phyloP scores from a whole-genome alignment of 2,888 invertebrate species.

The Cerastoderma edule region DNA sequence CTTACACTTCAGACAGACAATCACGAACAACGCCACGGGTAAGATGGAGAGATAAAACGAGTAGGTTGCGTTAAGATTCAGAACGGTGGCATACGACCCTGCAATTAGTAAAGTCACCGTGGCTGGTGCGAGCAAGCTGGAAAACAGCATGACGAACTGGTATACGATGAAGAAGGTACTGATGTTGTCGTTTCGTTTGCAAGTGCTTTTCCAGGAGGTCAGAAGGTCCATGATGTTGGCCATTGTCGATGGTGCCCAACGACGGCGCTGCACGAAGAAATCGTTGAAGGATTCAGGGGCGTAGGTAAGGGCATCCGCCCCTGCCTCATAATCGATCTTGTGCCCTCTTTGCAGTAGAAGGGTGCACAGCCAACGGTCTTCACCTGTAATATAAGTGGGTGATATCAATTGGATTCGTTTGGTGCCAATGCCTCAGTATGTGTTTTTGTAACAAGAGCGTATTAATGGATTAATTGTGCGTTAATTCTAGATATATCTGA shows the following conservation, averaged over 20 bases:
- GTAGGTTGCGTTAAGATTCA: conserved; percentile 97
- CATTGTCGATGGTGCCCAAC: conserved; percentile 81
- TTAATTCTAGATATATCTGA: not conserved
- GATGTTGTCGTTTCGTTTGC: conserved; percentile 76
- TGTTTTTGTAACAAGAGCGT: not conserved
- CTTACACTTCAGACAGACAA: conserved; percentile 96
- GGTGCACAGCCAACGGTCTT: conserved; percentile 81
- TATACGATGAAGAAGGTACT: conserved; percentile 73
- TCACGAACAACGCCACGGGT: conserved; percentile 95
- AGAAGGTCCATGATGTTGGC: conserved; percentile 80
- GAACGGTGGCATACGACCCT: conserved; percentile 98
- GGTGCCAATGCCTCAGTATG: not conserved
- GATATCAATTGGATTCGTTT: not conserved
- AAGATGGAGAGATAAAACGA: conserved; percentile 96
- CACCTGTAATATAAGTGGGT: conserved; percentile 67
- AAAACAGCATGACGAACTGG: conserved; percentile 70
- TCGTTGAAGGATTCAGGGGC: conserved; percentile 80
- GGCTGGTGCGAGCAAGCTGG: conserved; percentile 70
- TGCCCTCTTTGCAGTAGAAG: conserved; percentile 79
- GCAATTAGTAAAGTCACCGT: conserved; percentile 88
- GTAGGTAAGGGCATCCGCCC: conserved; percentile 77
- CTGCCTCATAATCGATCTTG: conserved; percentile 80
- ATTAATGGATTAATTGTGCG: not conserved
- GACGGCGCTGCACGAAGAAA: conserved; percentile 78
- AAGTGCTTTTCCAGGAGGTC: conserved; percentile 65